Evolutionary conservation across 2,113 vertebrate genomes (phyloP).

Genomic region (Mirounga angustirostris): DNA sequence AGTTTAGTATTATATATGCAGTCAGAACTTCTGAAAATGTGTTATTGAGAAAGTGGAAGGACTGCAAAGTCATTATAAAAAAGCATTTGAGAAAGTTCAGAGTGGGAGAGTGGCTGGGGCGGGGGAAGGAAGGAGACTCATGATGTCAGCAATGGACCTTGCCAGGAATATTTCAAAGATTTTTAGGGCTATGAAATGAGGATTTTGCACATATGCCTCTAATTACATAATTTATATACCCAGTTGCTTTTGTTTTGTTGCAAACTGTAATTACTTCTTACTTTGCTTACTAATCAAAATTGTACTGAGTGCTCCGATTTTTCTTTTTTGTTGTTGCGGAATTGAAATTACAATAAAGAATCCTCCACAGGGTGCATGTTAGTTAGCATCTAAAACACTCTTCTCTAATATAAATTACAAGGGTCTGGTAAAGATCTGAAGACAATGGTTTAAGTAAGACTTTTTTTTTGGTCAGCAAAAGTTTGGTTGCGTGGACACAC

Average conservation of each 20-base stretch:
- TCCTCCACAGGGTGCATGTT: not conserved
- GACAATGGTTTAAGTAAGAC: not conserved
- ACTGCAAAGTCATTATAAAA: not conserved
- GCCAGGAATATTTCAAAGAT: not conserved
- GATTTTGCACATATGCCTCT: not conserved
- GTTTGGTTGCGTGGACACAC: not conserved
- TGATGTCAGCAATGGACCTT: not conserved
- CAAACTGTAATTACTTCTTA: constrained; percentile 63
- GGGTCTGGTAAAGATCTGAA: not conserved
- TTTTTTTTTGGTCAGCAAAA: not conserved
- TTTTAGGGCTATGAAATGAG: not conserved
- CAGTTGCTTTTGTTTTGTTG: not conserved
- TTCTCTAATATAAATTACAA: not conserved
- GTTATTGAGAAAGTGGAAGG: not conserved
- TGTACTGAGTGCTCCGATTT: constrained; percentile 8
- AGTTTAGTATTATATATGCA: not conserved
- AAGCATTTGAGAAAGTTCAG: not conserved
- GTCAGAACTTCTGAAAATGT: not conserved
- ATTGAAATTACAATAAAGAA: constrained; percentile 54
- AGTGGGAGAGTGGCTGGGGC: rapidly evolving
- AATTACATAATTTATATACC: not conserved
- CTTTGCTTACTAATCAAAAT: constrained; percentile 55
- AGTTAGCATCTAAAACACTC: not conserved
- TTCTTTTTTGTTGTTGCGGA: constrained; percentile 36
- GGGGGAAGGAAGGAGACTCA: rapidly evolving